These are phyloP conservation scores for Cephalopterus ornatus DNA, from an alignment of 2,113 vertebrate genomes.

Conservation along the genomic window DNA sequence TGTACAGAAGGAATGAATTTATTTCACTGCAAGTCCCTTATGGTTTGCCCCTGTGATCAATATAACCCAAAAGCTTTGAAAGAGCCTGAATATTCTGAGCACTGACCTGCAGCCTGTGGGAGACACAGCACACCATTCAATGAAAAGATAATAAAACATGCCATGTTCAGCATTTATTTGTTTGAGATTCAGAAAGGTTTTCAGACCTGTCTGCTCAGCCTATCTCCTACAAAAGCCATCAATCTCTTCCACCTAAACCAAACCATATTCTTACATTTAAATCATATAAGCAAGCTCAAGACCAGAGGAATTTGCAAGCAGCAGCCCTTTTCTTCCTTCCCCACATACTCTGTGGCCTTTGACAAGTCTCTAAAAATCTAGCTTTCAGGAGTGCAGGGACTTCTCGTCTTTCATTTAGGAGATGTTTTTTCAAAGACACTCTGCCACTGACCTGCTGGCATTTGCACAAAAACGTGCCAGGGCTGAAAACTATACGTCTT, in stretches of 20 bases:
- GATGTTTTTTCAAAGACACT: background rate
- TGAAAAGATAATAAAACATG: conserved; percentile 20
- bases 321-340: background rate
- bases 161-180: background rate
- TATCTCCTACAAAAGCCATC: conserved; percentile 31
- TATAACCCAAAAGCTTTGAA: background rate
- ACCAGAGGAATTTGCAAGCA: conserved; percentile 34
- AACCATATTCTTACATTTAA: conserved; percentile 33
- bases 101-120: conserved; percentile 1
- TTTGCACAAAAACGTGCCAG: background rate
- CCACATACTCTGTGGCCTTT: background rate
- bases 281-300: background rate
- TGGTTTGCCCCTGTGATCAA: background rate
- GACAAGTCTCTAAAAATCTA: background rate
- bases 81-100: background rate
- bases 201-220: background rate
- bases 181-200: conserved; percentile 15
- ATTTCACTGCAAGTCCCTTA: background rate
- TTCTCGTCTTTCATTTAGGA: background rate
- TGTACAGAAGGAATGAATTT: conserved; percentile 5
- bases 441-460: background rate
- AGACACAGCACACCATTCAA: background rate
- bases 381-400: background rate
- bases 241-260: conserved; percentile 39
- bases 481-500: background rate